Conservation (phyloP, 2,888 invertebrate species). For the Drosophila mayaguana region DNA sequence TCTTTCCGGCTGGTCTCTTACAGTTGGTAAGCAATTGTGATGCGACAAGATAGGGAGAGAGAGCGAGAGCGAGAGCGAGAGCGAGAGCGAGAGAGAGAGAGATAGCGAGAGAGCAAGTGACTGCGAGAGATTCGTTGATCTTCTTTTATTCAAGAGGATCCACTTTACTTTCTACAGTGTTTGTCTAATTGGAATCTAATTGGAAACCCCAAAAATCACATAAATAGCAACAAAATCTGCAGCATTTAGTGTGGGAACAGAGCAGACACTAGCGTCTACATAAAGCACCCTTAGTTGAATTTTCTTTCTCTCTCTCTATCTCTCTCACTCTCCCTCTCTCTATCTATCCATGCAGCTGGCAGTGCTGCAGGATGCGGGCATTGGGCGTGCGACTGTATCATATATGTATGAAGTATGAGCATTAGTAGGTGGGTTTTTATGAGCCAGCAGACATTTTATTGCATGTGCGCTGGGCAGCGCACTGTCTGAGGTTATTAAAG, state of each 20-base stretch:
- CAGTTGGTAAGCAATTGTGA: not conserved
- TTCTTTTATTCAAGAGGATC: not conserved
- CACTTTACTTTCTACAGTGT: not conserved
- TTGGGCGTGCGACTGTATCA: not conserved
- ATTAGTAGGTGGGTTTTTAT: slow-evolving; percentile 58
- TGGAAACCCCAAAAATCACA: not conserved
- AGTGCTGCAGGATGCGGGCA: not conserved
- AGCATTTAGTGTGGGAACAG: not conserved
- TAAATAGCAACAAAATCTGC: not conserved
- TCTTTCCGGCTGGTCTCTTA: not conserved
- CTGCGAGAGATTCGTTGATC: too few relatives aligned
- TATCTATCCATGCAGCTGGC: slow-evolving; percentile 19
- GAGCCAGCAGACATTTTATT: slow-evolving; percentile 70
- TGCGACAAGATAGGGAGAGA: too few relatives aligned
- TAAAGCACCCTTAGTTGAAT: not conserved
- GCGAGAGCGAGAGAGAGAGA: too few relatives aligned
- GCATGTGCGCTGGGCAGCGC: slow-evolving; percentile 63
- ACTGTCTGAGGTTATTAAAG: slow-evolving; percentile 74
- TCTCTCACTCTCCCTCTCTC: not conserved
- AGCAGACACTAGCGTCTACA: not conserved
- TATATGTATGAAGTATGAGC: slow-evolving; percentile 14
- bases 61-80: not conserved
- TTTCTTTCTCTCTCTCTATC: not conserved
- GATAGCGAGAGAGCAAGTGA: not conserved
- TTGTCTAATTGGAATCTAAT: not conserved